Conservation (phyloP, 2,113 vertebrate species). For the Ascaphus truei region DNA sequence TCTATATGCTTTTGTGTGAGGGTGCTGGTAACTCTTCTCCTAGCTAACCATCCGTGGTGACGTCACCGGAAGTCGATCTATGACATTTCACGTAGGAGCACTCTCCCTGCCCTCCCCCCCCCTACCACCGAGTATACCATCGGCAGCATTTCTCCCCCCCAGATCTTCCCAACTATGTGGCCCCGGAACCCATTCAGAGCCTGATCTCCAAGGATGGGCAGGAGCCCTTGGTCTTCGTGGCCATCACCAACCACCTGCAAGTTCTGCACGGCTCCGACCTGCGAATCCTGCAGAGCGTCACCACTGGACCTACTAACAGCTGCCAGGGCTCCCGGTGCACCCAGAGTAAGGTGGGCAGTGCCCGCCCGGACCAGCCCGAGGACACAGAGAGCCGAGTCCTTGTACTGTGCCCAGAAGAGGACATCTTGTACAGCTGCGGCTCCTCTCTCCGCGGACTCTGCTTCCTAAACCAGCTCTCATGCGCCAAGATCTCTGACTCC, state of each 20-base stretch:
- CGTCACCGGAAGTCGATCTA: rapidly evolving
- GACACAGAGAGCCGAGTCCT: slow-evolving; percentile 77
- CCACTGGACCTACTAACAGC: slow-evolving; percentile 78
- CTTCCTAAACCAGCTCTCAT: slow-evolving; percentile 70
- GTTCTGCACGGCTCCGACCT: slow-evolving; percentile 58
- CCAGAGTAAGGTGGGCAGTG: background rate
- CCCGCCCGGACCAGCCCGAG: slow-evolving; percentile 38
- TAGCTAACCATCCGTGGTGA: too few relatives aligned
- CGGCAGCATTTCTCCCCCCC: slow-evolving; percentile 79
- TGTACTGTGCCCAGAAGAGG: slow-evolving; percentile 72
- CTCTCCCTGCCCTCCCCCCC: too few relatives aligned
- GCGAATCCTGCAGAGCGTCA: slow-evolving; percentile 51
- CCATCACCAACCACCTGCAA: slow-evolving; percentile 78
- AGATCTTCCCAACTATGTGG: slow-evolving; percentile 67
- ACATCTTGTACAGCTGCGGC: slow-evolving; percentile 82
- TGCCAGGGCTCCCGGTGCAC: slow-evolving; percentile 67
- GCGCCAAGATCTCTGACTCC: background rate
- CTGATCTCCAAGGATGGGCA: slow-evolving; percentile 43
- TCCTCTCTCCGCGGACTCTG: slow-evolving; percentile 77
- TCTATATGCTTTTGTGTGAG: background rate
- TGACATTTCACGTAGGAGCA: slow-evolving; percentile 66
- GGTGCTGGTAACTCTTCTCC: rapidly evolving
- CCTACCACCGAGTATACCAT: too few relatives aligned
- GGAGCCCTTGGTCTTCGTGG: slow-evolving; percentile 57
- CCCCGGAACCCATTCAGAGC: slow-evolving; percentile 70